Evolutionary conservation across 2,888 invertebrate genomes (phyloP).

Genomic region (Acleris laterana): DNA sequence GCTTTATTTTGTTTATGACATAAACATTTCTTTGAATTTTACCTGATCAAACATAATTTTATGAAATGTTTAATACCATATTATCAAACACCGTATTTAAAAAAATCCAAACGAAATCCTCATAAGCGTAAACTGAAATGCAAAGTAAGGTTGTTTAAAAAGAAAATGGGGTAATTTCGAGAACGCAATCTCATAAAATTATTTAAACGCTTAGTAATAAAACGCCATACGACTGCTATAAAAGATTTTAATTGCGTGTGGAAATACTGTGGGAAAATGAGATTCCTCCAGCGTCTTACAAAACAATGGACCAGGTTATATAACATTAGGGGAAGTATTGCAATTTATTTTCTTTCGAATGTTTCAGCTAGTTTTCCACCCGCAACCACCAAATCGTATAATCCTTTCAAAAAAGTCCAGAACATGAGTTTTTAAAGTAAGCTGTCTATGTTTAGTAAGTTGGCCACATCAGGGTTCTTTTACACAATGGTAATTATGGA

Average conservation of each 20-base stretch:
- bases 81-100: background rate
- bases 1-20: no score
- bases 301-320: slow-evolving; percentile 37
- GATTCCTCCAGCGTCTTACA: slow-evolving; percentile 42
- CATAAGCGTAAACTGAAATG: slow-evolving; percentile 51
- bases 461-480: no score
- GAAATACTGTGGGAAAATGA: slow-evolving; percentile 42
- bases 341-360: background rate
- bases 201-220: slow-evolving; percentile 78
- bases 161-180: slow-evolving; percentile 73
- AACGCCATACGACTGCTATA: slow-evolving; percentile 72
- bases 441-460: no score
- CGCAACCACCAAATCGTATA: no score
- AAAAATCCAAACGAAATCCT: slow-evolving; percentile 45
- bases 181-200: slow-evolving; percentile 78
- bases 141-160: slow-evolving; percentile 66
- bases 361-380: no score
- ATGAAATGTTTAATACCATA: no score
- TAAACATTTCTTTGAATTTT: no score
- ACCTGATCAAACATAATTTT: no score
- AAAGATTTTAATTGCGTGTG: slow-evolving; percentile 71
- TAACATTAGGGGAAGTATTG: slow-evolving; percentile 8
- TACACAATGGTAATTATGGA: no score
- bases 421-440: no score
- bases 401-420: no score